These are phyloP conservation scores for Theonella swinhoei DNA, from an alignment of 37 sponge, comb jelly and placozoan genomes.

Conservation along the genomic window DNA sequence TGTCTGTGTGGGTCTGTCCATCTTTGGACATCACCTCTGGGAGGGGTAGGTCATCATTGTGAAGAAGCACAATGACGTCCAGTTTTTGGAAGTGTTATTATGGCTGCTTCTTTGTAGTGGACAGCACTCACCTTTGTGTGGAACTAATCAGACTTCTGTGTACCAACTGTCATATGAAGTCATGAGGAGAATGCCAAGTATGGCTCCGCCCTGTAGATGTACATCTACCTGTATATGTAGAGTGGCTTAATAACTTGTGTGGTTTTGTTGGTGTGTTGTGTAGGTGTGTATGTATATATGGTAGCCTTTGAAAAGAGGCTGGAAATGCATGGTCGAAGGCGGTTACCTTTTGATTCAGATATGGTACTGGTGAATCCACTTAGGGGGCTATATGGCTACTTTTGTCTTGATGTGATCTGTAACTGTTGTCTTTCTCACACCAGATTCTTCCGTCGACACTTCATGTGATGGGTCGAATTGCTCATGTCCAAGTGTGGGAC, in stretches of 20 bases:
- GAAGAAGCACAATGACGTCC: background rate
- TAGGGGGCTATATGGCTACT: background rate
- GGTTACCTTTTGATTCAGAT: background rate
- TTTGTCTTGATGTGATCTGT: background rate
- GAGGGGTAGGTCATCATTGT: too few species aligned
- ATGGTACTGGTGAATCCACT: background rate
- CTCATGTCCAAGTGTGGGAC: conserved; percentile 76
- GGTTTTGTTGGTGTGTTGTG: too few species aligned
- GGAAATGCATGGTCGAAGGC: too few species aligned
- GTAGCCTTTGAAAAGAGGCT: too few species aligned
- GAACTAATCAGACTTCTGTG: background rate
- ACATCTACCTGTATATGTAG: too few species aligned
- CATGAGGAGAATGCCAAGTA: too few species aligned
- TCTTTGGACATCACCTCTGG: too few species aligned
- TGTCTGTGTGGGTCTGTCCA: too few species aligned
- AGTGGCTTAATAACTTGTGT: too few species aligned
- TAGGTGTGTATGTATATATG: too few species aligned
- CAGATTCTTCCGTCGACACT: conserved; percentile 65
- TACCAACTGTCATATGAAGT: background rate
- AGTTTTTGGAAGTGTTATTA: background rate
- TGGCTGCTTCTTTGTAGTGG: background rate
- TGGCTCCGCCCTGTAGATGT: too few species aligned
- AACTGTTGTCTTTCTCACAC: too few species aligned
- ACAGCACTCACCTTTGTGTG: background rate
- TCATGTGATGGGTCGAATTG: conserved; percentile 74